These are phyloP conservation scores for Belonocnema kinseyi DNA, from an alignment of 1,140 invertebrate species.

Conservation along the genomic window DNA sequence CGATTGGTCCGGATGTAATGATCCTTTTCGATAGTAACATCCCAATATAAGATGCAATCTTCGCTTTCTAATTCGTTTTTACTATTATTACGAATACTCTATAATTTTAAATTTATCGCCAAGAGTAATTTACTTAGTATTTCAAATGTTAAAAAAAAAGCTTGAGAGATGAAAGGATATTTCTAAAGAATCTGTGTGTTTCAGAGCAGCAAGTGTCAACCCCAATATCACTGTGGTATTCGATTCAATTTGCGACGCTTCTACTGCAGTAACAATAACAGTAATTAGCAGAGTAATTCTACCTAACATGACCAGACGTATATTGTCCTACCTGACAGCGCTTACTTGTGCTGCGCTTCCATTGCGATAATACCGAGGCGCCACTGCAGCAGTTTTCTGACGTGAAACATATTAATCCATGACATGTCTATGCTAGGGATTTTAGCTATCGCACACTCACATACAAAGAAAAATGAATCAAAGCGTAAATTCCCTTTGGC, in stretches of 20 bases:
- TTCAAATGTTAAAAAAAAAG: too few relatives aligned
- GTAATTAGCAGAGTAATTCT: slow-evolving; percentile 56
- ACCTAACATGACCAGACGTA: slow-evolving; percentile 42
- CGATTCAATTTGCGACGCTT: slow-evolving; percentile 53
- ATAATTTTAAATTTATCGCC: too few relatives aligned
- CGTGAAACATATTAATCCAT: not conserved
- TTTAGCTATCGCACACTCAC: not conserved
- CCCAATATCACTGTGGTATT: slow-evolving; percentile 49
- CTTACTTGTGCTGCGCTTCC: slow-evolving; percentile 34
- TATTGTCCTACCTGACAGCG: slow-evolving; percentile 45
- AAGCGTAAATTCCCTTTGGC: too few relatives aligned
- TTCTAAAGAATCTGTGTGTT: not conserved
- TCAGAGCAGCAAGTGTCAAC: slow-evolving; percentile 45
- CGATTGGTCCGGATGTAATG: too few relatives aligned
- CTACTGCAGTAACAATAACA: slow-evolving; percentile 51
- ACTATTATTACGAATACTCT: too few relatives aligned
- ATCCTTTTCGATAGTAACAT: too few relatives aligned
- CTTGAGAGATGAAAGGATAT: too few relatives aligned
- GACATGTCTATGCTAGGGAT: not conserved
- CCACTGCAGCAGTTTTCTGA: slow-evolving; percentile 42
- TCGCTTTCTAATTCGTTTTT: too few relatives aligned
- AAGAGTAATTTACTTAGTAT: too few relatives aligned
- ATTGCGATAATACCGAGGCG: slow-evolving; percentile 50
- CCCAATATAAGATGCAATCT: too few relatives aligned
- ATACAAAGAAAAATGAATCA: too few relatives aligned